Base-by-base conservation (phyloP, 2,888 invertebrate genomes). In the Aphodius sticticus region DNA sequence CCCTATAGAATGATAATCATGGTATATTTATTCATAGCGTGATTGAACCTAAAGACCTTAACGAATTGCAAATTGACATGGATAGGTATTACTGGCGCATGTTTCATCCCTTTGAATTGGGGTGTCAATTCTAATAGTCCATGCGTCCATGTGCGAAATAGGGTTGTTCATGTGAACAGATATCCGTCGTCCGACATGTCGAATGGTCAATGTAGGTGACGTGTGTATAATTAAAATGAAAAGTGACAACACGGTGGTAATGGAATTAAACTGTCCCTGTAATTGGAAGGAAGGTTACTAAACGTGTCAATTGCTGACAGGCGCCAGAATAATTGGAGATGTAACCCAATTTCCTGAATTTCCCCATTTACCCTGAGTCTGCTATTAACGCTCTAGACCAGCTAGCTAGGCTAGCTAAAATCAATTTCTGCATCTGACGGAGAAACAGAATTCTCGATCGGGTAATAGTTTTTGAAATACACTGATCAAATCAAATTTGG, bases 281-380 rank as follows among this genome's bases (percentile, higher is more conserved):
- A 80, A 80, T 80, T 80, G 80, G 77, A 80, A 80, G 78, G 80
- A 80, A 78, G 78, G 78, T 78, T 70, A 75, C 79, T 70, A 82
- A 81, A 81, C 71, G 79, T 79, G 82, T 81, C 82, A 76, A 81
- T 80, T 81, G 81, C 77, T 77, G 80, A 80, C 82, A 80, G 79
- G 80, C 75, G 77, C 76, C 81, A 78, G 77, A 82, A 80, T 81
- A 81, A 82, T 82, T 80, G 81, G 80, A 80, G 81, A 79, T 77
- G 80, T 82, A 82, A 82, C 81, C 82, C 80, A 82, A 79, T 82
- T 82, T 82, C 80, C 76, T 69, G 26, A 26, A 26, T 26, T 26
- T 53, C 69, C 78, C 71, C 76, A 26, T 26, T 26, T 53, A 74
- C 78, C 71, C 76, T 53, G 79, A 78, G 69, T 77, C 78, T 76